Evolutionary conservation across 1,140 invertebrate species (phyloP).

Genomic region (Nasonia longicornis): DNA sequence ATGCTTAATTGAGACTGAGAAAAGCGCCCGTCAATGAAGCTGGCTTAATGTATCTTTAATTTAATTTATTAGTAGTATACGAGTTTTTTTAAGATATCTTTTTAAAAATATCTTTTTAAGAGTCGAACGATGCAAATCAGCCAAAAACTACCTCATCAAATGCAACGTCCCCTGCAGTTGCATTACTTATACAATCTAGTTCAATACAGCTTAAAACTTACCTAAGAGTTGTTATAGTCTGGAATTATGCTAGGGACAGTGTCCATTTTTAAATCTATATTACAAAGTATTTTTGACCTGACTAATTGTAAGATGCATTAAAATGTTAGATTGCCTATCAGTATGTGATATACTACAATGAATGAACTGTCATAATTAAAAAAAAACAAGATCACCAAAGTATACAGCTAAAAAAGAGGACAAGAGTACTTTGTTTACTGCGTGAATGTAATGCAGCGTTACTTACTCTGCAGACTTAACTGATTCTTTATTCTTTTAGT

Average conservation of each 20-base stretch:
- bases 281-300: constrained; percentile 44
- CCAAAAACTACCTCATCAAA: constrained; percentile 36
- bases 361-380: neutral
- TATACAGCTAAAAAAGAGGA: neutral
- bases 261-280: constrained; percentile 23
- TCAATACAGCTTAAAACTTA: constrained; percentile 9
- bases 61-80: neutral
- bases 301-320: constrained; percentile 40
- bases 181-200: neutral
- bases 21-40: constrained; percentile 84
- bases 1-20: constrained; percentile 95
- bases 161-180: constrained; percentile 7
- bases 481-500: neutral
- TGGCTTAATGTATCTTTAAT: neutral
- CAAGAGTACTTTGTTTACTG: neutral
- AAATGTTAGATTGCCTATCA: constrained; percentile 32
- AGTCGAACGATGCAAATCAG: constrained; percentile 27
- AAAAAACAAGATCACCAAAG: neutral
- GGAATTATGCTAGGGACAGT: neutral
- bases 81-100: neutral
- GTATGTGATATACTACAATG: constrained; percentile 27
- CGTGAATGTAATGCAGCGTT: neutral
- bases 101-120: neutral
- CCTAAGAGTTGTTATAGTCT: neutral
- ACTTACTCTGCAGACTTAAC: neutral